These are phyloP conservation scores for Phenganax stokvisi DNA, from an alignment of 92 coral and sea anemone species.

Conservation along the genomic window DNA sequence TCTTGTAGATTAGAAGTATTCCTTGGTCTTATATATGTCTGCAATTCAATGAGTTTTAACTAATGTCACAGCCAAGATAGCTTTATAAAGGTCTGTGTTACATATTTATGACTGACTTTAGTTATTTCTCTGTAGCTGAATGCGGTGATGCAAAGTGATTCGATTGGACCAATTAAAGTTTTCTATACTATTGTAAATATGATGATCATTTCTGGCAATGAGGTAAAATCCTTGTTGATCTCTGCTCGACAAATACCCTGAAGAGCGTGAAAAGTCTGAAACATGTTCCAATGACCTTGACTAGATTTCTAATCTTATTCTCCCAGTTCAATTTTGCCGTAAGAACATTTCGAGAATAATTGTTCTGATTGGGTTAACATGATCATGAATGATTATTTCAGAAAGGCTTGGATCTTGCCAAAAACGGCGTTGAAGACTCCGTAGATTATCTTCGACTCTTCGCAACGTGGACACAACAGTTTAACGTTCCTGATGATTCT, in stretches of 20 bases:
- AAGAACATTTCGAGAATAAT: neutral
- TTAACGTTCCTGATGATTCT: conserved; percentile 4
- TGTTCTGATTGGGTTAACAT: neutral
- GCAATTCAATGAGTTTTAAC: no score
- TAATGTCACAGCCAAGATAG: no score
- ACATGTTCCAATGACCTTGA: no score
- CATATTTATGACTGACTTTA: no score
- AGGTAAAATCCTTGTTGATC: conserved; percentile 49
- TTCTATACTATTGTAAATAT: conserved; percentile 66
- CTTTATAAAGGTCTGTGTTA: no score
- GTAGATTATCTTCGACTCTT: neutral
- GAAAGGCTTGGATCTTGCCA: conserved; percentile 61
- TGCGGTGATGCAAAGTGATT: conserved; percentile 42
- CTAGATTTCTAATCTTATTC: neutral
- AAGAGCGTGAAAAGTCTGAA: no score
- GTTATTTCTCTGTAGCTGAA: neutral
- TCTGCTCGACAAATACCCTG: no score
- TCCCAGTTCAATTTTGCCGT: neutral
- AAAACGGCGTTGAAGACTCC: neutral
- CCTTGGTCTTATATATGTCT: no score
- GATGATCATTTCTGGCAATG: conserved; percentile 58
- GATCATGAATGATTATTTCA: neutral
- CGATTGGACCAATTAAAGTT: conserved; percentile 57
- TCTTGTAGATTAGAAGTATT: no score
- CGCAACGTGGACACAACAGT: conserved; percentile 3